Conservation (phyloP, 2,797 vertebrate species). For the Discoglossus pictus region DNA sequence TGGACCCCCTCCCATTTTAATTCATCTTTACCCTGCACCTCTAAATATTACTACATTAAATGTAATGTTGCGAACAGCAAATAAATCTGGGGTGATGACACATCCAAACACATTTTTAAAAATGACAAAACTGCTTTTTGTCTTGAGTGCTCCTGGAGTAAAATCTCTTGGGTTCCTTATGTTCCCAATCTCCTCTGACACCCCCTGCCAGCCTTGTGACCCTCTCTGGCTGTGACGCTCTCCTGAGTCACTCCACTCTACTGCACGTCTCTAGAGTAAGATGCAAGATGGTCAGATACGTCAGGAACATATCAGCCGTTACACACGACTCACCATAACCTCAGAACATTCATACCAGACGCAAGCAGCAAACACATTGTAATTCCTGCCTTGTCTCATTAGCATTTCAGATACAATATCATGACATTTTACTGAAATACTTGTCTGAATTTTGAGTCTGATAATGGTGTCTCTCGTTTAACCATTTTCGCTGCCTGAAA, state of each 20-base stretch:
- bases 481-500: background rate
- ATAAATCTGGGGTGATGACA: too few relatives aligned
- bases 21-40: too few relatives aligned
- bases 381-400: slow-evolving; percentile 15
- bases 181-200: background rate
- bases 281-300: slow-evolving; percentile 31
- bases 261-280: slow-evolving; percentile 27
- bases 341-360: slow-evolving; percentile 28
- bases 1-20: too few relatives aligned
- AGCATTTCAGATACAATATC: slow-evolving; percentile 28
- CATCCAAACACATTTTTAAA: too few relatives aligned
- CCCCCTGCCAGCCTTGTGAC: slow-evolving; percentile 25
- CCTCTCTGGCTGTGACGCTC: background rate
- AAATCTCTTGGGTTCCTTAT: slow-evolving; percentile 11
- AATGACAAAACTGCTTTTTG: too few relatives aligned
- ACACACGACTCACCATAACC: slow-evolving; percentile 22
- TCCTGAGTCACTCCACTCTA: slow-evolving; percentile 15
- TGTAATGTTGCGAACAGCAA: too few relatives aligned
- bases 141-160: background rate
- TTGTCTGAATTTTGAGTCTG: slow-evolving; percentile 21
- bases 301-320: slow-evolving; percentile 42
- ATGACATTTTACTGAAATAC: slow-evolving; percentile 30
- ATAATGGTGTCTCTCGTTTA: slow-evolving; percentile 6
- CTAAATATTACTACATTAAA: too few relatives aligned
- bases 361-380: slow-evolving; percentile 15